phyloP scores from a whole-genome alignment of 2,113 vertebrate species.

The Tauraco erythrolophus region DNA sequence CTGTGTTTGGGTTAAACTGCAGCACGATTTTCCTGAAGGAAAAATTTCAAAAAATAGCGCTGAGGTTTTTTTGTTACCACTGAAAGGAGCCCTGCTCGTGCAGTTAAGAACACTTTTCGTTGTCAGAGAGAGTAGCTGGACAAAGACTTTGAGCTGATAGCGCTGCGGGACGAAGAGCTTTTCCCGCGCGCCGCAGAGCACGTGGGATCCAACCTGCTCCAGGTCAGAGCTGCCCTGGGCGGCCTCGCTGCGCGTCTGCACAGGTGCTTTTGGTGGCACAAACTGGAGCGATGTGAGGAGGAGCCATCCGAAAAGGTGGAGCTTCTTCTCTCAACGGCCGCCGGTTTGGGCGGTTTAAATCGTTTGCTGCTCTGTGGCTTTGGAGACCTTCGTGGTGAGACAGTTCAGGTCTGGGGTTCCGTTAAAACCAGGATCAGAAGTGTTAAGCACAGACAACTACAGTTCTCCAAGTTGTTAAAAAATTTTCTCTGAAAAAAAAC shows the following conservation, averaged over 20 bases:
- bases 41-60: background rate
- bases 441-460: background rate
- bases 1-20: conserved; percentile 51
- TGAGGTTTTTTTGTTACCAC: background rate
- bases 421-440: background rate
- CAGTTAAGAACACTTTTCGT: fast-evolving
- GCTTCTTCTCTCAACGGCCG: background rate
- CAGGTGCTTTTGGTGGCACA: background rate
- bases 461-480: background rate
- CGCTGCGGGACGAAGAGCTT: background rate
- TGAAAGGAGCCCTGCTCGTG: background rate
- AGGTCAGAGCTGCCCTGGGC: background rate
- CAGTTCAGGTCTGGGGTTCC: background rate
- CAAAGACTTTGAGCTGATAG: background rate
- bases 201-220: background rate
- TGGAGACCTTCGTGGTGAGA: background rate
- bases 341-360: background rate
- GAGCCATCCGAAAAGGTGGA: background rate
- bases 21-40: conserved; percentile 4
- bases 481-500: background rate
- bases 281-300: background rate
- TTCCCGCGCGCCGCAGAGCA: background rate
- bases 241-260: background rate
- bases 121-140: background rate
- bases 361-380: background rate